Conservation (phyloP, 2,113 vertebrate species). For the Hiodon alosoides region DNA sequence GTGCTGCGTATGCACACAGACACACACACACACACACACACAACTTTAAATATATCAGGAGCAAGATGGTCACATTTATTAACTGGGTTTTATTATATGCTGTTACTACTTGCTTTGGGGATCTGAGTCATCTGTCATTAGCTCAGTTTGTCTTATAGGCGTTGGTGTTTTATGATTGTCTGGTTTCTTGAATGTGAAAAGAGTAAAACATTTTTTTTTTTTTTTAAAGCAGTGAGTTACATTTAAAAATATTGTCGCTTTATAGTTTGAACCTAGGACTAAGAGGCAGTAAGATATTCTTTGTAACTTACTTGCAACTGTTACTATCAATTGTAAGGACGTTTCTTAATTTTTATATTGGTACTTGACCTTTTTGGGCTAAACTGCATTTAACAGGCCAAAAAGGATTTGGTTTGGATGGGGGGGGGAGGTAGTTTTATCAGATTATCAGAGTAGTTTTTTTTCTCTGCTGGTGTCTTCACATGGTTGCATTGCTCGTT, state of each 20-base stretch:
- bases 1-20: not conserved
- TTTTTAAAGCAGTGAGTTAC: not conserved
- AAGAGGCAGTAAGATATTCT: too few species aligned
- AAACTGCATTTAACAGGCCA: not conserved
- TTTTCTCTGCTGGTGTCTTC: not conserved
- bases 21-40: not conserved
- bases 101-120: not conserved
- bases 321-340: too few species aligned
- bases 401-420: not conserved
- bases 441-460: not conserved
- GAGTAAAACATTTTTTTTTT: not conserved
- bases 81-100: not conserved
- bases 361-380: not conserved
- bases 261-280: too few species aligned
- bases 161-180: constrained; percentile 1
- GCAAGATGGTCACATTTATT: not conserved
- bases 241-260: not conserved
- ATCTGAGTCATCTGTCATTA: not conserved
- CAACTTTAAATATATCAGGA: not conserved
- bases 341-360: not conserved
- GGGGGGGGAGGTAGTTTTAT: not conserved
- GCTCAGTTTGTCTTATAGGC: not conserved
- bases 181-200: constrained; percentile 4
- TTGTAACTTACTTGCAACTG: too few species aligned
- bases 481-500: not conserved